phyloP scores from a whole-genome alignment of 2,113 vertebrate species.

The Cebus imitator region DNA sequence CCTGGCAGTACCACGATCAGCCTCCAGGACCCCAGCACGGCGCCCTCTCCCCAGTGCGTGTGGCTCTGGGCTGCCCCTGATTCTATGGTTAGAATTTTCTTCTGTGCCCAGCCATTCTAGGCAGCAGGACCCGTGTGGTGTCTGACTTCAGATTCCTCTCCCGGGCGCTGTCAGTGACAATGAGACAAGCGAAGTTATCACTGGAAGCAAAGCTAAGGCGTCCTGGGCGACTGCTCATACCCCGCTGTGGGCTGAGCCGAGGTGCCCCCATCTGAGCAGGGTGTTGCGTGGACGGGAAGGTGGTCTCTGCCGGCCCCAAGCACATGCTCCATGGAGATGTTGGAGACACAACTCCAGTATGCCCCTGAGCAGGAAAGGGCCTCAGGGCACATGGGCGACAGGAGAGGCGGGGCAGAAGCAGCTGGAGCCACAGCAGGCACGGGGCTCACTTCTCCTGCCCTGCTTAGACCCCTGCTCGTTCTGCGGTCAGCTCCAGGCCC shows the following conservation, averaged over 20 bases:
- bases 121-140: neutral
- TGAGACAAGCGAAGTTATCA: rapidly evolving
- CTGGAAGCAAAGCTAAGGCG: too few species aligned
- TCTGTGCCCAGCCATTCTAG: neutral
- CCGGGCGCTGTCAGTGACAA: neutral
- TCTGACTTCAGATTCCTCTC: neutral
- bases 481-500: neutral
- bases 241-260: neutral
- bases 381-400: too few species aligned
- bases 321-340: too few species aligned
- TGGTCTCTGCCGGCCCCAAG: rapidly evolving
- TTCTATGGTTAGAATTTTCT: neutral
- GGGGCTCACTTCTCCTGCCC: rapidly evolving
- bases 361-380: too few species aligned
- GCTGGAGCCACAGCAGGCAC: rapidly evolving
- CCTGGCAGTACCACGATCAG: rapidly evolving
- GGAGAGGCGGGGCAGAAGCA: rapidly evolving
- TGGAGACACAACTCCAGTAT: too few species aligned
- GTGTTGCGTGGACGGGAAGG: rapidly evolving
- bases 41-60: rapidly evolving
- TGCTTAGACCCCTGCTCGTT: neutral
- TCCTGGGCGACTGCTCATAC: too few species aligned
- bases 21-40: neutral
- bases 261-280: neutral
- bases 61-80: neutral